These are phyloP conservation scores for Pipistrellus pygmaeus DNA, from an alignment of 2,797 vertebrate species.

Conservation along the genomic window DNA sequence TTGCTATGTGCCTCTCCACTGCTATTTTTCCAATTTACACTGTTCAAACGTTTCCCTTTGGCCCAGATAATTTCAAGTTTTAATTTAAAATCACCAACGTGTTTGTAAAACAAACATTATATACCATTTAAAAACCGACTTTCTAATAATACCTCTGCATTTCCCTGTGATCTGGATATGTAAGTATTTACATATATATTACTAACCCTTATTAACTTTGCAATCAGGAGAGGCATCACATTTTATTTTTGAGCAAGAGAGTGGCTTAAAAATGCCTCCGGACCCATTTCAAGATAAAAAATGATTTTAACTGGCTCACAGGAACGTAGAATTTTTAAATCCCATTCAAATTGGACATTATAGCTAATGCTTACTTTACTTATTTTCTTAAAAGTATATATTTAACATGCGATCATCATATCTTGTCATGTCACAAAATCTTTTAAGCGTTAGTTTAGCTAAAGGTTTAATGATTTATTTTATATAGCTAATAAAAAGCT, in stretches of 20 bases:
- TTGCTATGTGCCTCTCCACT: neutral
- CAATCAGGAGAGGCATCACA: neutral
- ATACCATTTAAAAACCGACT: constrained; percentile 79
- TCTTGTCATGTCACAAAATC: neutral
- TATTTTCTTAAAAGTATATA: neutral
- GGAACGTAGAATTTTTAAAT: constrained; percentile 60
- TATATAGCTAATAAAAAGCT: neutral
- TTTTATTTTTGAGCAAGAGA: constrained; percentile 68
- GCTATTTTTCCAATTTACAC: neutral
- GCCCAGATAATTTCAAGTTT: neutral
- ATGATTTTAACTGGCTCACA: constrained; percentile 47
- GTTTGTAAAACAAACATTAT: constrained; percentile 78
- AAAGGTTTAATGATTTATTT: neutral
- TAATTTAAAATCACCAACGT: constrained; percentile 82
- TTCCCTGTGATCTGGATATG: constrained; percentile 52
- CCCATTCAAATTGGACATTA: neutral
- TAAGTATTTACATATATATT: constrained; percentile 61
- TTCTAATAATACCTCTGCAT: constrained; percentile 55
- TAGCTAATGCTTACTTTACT: neutral
- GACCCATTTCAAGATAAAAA: constrained; percentile 54
- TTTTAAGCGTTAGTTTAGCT: neutral
- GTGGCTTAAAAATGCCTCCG: neutral
- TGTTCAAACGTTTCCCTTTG: neutral
- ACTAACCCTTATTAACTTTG: constrained; percentile 62
- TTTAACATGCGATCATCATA: neutral